Conservation (phyloP, 2,113 vertebrate species). For the Pomatorhinus ruficollis region DNA sequence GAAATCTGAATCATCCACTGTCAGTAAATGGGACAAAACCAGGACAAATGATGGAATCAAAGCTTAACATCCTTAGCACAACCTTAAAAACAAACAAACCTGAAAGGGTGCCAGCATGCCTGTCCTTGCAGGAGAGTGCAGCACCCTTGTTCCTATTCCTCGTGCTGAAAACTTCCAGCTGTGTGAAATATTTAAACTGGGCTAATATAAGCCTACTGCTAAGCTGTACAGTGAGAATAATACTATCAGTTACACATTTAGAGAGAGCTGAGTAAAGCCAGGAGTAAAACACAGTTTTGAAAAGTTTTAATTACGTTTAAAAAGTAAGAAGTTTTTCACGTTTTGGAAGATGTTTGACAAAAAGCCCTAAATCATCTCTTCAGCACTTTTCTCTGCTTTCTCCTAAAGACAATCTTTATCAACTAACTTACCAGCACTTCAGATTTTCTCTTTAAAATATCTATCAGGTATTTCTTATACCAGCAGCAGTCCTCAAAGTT, state of each 20-base stretch:
- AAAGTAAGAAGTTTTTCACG: not conserved
- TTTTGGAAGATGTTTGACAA: not conserved
- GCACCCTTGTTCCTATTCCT: not conserved
- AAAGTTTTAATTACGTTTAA: not conserved
- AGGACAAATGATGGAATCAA: not conserved
- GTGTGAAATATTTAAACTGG: not conserved
- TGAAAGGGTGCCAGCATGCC: not conserved
- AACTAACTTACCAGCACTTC: not conserved
- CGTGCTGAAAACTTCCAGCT: slow-evolving; percentile 35
- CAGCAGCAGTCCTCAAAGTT: not conserved
- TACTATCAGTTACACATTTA: not conserved
- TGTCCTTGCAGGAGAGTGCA: not conserved
- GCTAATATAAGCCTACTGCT: not conserved
- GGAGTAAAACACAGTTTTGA: not conserved
- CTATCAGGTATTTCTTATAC: not conserved
- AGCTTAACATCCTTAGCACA: not conserved
- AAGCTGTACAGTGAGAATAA: not conserved
- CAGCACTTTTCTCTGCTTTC: not conserved
- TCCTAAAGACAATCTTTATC: not conserved
- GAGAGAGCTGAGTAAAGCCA: not conserved
- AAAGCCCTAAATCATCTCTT: not conserved
- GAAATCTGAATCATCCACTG: not conserved
- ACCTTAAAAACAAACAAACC: slow-evolving; percentile 27
- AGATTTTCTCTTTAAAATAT: not conserved
- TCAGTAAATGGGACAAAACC: not conserved